A percentile compares a stretch with the other conserved stretches of the same genome.
Conservation (phyloP, 35 echinoderm and acorn worm species). For the Apostichopus japonicus region DNA sequence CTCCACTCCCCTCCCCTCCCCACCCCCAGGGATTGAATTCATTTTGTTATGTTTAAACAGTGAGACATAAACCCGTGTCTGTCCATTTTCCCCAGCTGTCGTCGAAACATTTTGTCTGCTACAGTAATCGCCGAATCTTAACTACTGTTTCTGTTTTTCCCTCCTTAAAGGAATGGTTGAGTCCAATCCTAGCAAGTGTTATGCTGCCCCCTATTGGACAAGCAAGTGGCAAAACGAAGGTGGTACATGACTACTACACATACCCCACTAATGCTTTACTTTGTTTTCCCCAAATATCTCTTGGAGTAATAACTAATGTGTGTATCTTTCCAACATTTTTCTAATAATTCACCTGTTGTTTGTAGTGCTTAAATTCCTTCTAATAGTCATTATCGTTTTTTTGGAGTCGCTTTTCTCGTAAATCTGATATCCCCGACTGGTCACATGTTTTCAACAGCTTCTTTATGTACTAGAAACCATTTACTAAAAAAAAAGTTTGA, state of each 20-base stretch:
- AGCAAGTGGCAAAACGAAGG: constrained; percentile 8
- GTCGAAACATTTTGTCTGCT: too few species aligned
- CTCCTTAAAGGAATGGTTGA: constrained; percentile 35
- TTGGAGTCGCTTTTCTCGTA: neutral
- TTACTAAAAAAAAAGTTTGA: too few species aligned
- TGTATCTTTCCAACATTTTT: neutral
- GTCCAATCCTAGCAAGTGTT: constrained; percentile 27
- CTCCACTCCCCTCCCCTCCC: too few species aligned
- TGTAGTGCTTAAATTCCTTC: neutral
- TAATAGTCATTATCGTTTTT: neutral
- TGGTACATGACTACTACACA: constrained; percentile 16
- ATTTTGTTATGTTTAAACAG: too few species aligned
- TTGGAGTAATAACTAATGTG: neutral
- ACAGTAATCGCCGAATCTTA: neutral
- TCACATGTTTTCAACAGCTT: neutral
- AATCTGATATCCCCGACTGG: neutral
- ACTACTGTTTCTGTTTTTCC: neutral
- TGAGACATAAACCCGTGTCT: too few species aligned
- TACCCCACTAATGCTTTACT: neutral
- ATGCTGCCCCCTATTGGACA: constrained; percentile 19
- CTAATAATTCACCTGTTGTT: neutral
- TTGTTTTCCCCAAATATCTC: neutral
- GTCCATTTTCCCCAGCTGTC: too few species aligned
- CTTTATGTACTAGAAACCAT: neutral
- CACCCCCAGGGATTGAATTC: too few species aligned